Evolutionary conservation across 2,888 invertebrate species (phyloP).

Genomic region (Julus scanicus): DNA sequence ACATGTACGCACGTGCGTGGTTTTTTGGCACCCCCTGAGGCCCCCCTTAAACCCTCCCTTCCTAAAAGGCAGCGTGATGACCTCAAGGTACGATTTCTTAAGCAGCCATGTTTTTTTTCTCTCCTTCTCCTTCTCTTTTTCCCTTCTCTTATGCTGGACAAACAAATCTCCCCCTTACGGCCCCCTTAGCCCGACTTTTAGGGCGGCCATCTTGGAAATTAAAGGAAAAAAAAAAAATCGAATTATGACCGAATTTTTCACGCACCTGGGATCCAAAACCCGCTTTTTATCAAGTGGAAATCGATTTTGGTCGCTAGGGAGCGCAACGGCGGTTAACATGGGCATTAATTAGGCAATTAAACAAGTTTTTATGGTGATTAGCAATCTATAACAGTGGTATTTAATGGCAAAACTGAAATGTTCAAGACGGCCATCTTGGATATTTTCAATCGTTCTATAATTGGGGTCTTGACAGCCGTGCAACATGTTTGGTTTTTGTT

Average conservation of each 20-base stretch:
- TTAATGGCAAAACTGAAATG: no score
- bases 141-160: neutral
- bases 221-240: neutral
- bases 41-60: neutral
- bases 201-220: neutral
- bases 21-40: neutral
- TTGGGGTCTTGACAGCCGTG: no score
- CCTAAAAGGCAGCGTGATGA: conserved; percentile 1
- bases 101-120: neutral
- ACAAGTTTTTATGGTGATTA: neutral
- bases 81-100: conserved; percentile 1
- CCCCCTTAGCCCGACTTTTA: no score
- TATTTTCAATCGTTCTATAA: no score
- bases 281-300: neutral
- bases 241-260: neutral
- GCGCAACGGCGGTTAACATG: neutral
- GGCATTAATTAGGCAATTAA: neutral
- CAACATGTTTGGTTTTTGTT: no score
- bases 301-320: neutral
- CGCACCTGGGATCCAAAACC: neutral
- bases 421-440: no score
- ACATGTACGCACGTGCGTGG: neutral
- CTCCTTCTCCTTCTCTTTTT: neutral
- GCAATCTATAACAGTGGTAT: no score
- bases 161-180: neutral